A percentile compares a stretch with the other conserved stretches of the same genome.
These are phyloP conservation scores for Corvus hawaiiensis DNA, from an alignment of 2,113 vertebrate species.

Conservation along the genomic window DNA sequence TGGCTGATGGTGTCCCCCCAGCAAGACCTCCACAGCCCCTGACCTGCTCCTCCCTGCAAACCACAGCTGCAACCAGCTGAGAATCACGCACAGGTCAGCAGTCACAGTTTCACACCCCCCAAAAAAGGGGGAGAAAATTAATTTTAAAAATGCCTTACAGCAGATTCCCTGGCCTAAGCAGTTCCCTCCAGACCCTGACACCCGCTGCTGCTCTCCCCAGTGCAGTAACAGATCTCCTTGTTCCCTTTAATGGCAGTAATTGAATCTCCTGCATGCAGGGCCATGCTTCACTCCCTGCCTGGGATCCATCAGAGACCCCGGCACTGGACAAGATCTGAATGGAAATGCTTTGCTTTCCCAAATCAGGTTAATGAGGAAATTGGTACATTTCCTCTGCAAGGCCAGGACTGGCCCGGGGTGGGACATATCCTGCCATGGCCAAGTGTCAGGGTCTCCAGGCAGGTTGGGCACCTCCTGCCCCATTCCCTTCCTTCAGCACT, in stretches of 20 bases:
- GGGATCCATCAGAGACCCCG: neutral
- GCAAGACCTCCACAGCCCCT: neutral
- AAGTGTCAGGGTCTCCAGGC: rapidly evolving
- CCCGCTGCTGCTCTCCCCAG: neutral
- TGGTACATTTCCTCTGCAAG: neutral
- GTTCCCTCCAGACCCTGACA: neutral
- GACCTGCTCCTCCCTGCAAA: neutral
- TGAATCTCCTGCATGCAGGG: constrained; percentile 21
- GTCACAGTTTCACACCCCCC: neutral
- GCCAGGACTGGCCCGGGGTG: rapidly evolving
- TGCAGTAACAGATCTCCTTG: neutral
- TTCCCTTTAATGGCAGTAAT: constrained; percentile 41
- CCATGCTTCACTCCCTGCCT: constrained; percentile 28
- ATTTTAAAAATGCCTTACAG: neutral
- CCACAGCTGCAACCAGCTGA: neutral
- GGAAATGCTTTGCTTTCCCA: constrained; percentile 31
- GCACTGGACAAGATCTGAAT: constrained; percentile 32
- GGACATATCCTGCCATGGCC: neutral
- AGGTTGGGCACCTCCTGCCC: neutral
- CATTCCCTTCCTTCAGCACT: neutral
- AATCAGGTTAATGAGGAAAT: constrained; percentile 63
- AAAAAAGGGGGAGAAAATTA: neutral
- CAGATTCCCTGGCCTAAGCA: neutral
- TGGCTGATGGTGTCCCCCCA: neutral
- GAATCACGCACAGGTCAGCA: neutral